Evolutionary conservation across 2,113 vertebrate species (phyloP), one percentile per base, ranked within the genome.

Genomic region (Phycodurus eques): DNA sequence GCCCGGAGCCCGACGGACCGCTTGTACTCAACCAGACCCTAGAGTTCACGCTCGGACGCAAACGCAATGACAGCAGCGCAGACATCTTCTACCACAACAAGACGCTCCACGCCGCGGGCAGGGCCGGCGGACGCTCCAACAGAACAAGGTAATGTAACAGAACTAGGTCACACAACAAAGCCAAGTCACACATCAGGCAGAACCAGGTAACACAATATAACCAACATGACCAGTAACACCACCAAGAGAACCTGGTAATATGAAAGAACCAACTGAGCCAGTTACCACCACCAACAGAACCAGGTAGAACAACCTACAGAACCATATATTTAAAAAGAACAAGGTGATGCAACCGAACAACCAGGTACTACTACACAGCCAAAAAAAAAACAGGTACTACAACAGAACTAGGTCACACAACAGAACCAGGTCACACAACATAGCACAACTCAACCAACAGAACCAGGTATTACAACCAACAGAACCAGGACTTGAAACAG

Each of bases 61-160:
- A 81, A 19, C 70, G 82, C 77, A 98, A 97, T 33, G 59, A 88
- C 0, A 97, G 96, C 0, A 97, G 96, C 0, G 92, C 92, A 0
- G 96, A 97, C 83, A 71, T 82, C 0, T 79, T 82, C 0, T 92
- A 93, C 73, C 88, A 93, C 53, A 98, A 96, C 1, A 77, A 87
- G 71, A 97, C 95, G 0, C 13, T 94, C 74, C 90, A 91, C 72
- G 68, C 88, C 7, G 83, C 83, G 0, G 82, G 88, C 44, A 80
- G 88, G 33, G 89, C 83, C 0, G 88, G 92, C 46, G 91, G 93
- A 83, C 93, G 95, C 67, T 93, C 93, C 7, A 96, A 97, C 91
- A 97, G 96, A 88, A 94, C 93, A 83, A 98, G 97, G 97, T 98
- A 60, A 71, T 19, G 22, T 1, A 27, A 27, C 46, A 63, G 44